Base-by-base conservation (phyloP, 2,113 vertebrate species). In the Okapia johnstoni region DNA sequence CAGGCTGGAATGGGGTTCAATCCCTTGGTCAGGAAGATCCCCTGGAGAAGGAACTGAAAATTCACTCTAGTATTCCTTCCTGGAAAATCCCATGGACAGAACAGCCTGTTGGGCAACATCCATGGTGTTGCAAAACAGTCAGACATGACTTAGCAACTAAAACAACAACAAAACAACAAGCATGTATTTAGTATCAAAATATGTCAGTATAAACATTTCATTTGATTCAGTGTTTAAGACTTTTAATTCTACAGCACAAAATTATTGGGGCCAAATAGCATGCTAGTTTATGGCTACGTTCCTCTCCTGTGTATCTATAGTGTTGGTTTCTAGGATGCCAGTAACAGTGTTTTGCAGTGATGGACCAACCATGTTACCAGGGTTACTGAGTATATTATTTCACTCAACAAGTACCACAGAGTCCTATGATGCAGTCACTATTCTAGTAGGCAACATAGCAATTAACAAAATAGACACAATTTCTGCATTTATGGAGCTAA, bases 401-500 rank as follows among this genome's bases (percentile, higher is more conserved):
- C 25, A 83, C 5, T 54, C 28, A 84, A 3, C 21, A 85, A 87
- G 2, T 46, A 73, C 33, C 46, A 80, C 13, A 7, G 46, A 57
- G 7, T 0, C 15, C 6, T 76, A 2, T 30, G 54, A 52, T 14
- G 46, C 46, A 58, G 3, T 5, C 8, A n/a, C 10, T 23, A 4
- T 76, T 88, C 17, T 58, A 30, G 6, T 33, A 79, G 15, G 30
- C 25, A 40, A 36, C 40, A 83, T 48, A 46, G 6, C 36, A 94
- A 40, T 88, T 54, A 85, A 48, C 4, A 85, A 85, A 50, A 28
- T 15, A 76, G 12, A 52, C 33, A 36, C 79, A 23, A 50, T 90
- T 43, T 58, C 4, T 58, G 0, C 14, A 28, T 25, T 36, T 2
- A 4, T 5, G 6, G 54, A 57, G 11, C 15, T 66, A 83, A 10